Conservation (phyloP, 2,113 vertebrate genomes). For the Megalops atlanticus region DNA sequence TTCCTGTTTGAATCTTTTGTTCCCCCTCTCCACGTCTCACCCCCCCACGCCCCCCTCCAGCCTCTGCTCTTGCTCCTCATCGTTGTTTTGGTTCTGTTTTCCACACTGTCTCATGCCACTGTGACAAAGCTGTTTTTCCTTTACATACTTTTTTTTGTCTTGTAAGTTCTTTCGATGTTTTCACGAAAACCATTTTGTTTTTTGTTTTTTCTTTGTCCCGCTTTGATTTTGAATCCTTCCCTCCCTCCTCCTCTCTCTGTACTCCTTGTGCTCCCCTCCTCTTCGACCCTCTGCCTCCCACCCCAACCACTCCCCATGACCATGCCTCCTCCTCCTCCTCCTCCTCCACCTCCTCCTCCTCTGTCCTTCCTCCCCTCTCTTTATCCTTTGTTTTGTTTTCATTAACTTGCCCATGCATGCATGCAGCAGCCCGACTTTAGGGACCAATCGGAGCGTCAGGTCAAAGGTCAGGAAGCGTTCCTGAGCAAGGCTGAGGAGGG, state of each 20-base stretch:
- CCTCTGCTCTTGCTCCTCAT: conserved; percentile 79
- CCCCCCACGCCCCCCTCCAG: conserved; percentile 64
- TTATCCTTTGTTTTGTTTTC: conserved; percentile 76
- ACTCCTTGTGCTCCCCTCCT: conserved; percentile 27
- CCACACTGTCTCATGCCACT: conserved; percentile 78
- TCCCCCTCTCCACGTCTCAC: conserved; percentile 37
- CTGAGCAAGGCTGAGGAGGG: conserved; percentile 65
- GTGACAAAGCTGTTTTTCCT: conserved; percentile 86
- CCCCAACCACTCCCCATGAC: neutral
- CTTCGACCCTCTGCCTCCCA: conserved; percentile 28
- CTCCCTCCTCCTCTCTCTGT: conserved; percentile 31
- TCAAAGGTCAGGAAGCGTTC: conserved; percentile 67
- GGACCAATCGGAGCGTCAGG: conserved; percentile 73
- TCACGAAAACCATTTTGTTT: conserved; percentile 69
- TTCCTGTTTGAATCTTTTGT: conserved; percentile 55
- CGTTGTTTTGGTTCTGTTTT: conserved; percentile 82
- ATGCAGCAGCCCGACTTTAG: conserved; percentile 93
- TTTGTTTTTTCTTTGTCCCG: conserved; percentile 64
- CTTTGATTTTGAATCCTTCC: conserved; percentile 15
- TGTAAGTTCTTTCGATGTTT: conserved; percentile 79
- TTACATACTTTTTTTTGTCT: conserved; percentile 87
- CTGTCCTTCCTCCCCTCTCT: conserved; percentile 47
- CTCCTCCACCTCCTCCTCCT: conserved; percentile 58
- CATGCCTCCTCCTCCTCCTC: conserved; percentile 46
- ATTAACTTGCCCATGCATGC: conserved; percentile 89